Evolutionary conservation across 2,888 invertebrate species (phyloP).

Genomic region (Cosmia trapezina): DNA sequence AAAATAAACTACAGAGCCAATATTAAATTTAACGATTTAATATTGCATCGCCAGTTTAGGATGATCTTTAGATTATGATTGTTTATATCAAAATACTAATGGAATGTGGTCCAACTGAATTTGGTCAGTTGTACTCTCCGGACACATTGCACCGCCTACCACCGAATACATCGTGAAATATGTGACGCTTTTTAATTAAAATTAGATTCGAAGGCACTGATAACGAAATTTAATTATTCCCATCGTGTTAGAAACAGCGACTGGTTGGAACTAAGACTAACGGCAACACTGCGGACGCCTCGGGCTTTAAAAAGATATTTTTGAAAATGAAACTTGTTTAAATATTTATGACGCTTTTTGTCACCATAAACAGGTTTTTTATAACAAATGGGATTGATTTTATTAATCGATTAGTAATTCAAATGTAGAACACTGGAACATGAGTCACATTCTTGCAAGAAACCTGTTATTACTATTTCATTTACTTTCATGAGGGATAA

Average conservation of each 20-base stretch:
- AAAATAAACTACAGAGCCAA: slow-evolving; percentile 87
- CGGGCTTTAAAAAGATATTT: slow-evolving; percentile 56
- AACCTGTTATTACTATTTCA: slow-evolving; percentile 16
- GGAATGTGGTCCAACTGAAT: slow-evolving; percentile 72
- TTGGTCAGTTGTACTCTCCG: slow-evolving; percentile 76
- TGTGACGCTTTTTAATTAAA: slow-evolving; percentile 90
- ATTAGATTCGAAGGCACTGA: slow-evolving; percentile 86
- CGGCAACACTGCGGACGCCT: slow-evolving; percentile 70
- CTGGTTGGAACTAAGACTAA: slow-evolving; percentile 74
- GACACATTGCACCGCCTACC: slow-evolving; percentile 86
- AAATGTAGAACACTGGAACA: slow-evolving; percentile 48
- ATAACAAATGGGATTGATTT: slow-evolving; percentile 52
- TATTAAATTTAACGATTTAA: slow-evolving; percentile 90
- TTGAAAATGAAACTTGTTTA: slow-evolving; percentile 62
- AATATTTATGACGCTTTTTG: slow-evolving; percentile 61
- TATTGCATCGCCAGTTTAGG: slow-evolving; percentile 82
- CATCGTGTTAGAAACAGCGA: slow-evolving; percentile 78
- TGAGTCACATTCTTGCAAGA: slow-evolving; percentile 39
- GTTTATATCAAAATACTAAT: slow-evolving; percentile 67
- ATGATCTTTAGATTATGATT: slow-evolving; percentile 73
- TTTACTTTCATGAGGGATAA: slow-evolving; percentile 30
- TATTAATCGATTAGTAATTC: slow-evolving; percentile 47
- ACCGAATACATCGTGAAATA: slow-evolving; percentile 88
- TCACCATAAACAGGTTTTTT: slow-evolving; percentile 54
- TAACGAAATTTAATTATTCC: slow-evolving; percentile 87